Evolutionary conservation across 1,140 invertebrate genomes (phyloP).

Genomic region (Neodiprion lecontei): DNA sequence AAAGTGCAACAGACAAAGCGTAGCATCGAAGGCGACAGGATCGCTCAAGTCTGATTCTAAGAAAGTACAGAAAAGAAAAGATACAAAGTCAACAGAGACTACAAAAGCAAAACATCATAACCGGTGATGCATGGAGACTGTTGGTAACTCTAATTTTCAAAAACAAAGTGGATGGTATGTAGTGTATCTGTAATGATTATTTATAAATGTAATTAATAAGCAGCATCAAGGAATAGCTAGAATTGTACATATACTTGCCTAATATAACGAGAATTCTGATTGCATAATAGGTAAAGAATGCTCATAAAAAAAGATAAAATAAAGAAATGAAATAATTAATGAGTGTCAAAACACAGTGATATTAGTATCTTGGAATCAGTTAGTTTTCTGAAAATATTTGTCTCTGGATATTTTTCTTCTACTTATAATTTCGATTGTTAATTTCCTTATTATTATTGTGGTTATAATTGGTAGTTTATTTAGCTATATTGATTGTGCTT

Average conservation of each 20-base stretch:
- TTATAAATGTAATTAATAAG: slow-evolving; percentile 2
- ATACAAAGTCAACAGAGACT: slow-evolving; percentile 38
- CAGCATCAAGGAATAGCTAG: background rate
- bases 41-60: background rate
- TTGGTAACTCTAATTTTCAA: slow-evolving; percentile 6
- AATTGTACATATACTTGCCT: slow-evolving; percentile 24
- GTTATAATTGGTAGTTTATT: background rate
- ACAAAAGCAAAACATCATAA: slow-evolving; percentile 37
- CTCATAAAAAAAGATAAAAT: slow-evolving; percentile 26
- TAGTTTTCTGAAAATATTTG: slow-evolving; percentile 2
- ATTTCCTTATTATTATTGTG: background rate
- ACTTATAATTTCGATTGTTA: background rate
- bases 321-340: background rate
- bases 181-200: slow-evolving; percentile 10
- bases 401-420: background rate
- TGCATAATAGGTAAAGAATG: slow-evolving; percentile 33
- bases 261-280: slow-evolving; percentile 42
- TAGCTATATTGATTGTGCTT: background rate
- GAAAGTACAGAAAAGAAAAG: slow-evolving; percentile 14
- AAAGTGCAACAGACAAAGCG: slow-evolving; percentile 24
- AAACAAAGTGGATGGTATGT: slow-evolving; percentile 11
- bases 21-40: slow-evolving; percentile 17
- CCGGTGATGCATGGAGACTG: slow-evolving; percentile 35
- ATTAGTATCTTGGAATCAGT: slow-evolving; percentile 5
- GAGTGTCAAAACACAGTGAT: slow-evolving; percentile 4